Evolutionary conservation across 2,797 vertebrate genomes (phyloP).

Genomic region (Enteromius fasciolatus): DNA sequence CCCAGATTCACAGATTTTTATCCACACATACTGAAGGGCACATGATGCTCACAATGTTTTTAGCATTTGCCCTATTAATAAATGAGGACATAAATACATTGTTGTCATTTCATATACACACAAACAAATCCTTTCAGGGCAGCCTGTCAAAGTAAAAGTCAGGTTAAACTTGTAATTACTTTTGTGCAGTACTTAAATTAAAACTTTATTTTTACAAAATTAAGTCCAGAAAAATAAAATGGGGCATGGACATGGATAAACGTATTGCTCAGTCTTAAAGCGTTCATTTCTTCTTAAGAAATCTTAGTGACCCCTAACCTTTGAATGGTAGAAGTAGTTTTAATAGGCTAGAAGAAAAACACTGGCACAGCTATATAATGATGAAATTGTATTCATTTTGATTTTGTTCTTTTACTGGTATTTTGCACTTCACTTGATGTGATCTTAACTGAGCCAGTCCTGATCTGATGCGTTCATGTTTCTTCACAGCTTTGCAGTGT

Average conservation of each 20-base stretch:
- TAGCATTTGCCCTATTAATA: too few species aligned
- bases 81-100: too few species aligned
- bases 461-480: background rate
- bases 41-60: too few species aligned
- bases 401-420: background rate
- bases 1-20: too few species aligned
- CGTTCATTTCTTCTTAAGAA: background rate
- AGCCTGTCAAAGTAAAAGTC: too few species aligned
- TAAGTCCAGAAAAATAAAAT: too few species aligned
- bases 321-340: background rate
- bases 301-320: background rate
- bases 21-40: too few species aligned
- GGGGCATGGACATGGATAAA: too few species aligned
- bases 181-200: background rate
- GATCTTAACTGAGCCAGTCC: background rate
- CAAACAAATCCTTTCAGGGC: too few species aligned
- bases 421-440: background rate
- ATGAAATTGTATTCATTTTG: background rate
- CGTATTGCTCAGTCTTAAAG: background rate
- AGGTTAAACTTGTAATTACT: background rate
- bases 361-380: background rate
- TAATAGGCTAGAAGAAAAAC: background rate
- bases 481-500: conserved; percentile 87
- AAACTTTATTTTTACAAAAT: too few species aligned
- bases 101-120: too few species aligned